phyloP scores from a whole-genome alignment of 2,888 invertebrate genomes.

The Thereva nobilitata region DNA sequence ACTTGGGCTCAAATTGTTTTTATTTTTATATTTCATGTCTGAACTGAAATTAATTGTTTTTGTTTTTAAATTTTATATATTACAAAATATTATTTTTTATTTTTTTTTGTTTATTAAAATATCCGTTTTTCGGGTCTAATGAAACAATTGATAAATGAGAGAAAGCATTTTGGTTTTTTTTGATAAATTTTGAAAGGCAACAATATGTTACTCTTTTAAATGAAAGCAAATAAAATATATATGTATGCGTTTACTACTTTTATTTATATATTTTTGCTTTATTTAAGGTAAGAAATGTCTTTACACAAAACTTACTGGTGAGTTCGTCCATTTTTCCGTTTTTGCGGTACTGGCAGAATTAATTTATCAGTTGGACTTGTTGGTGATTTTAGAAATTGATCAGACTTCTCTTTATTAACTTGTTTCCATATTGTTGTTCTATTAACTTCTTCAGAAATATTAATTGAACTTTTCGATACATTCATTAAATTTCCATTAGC shows the following conservation, averaged over 20 bases:
- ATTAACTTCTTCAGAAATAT: conserved; percentile 92
- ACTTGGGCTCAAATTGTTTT: conserved; percentile 48
- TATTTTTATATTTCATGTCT: conserved; percentile 53
- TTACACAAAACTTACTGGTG: conserved; percentile 53
- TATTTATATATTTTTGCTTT: too few species aligned
- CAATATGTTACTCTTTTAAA: too few species aligned
- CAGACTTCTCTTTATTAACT: conserved; percentile 67
- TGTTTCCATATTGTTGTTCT: conserved; percentile 94
- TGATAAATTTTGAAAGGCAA: too few species aligned
- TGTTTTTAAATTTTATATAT: conserved; percentile 66
- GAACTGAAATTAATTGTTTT: conserved; percentile 50
- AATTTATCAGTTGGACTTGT: conserved; percentile 40
- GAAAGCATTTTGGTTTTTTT: too few species aligned
- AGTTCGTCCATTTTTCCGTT: conserved; percentile 55
- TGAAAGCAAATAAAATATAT: too few species aligned
- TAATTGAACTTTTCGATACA: conserved; percentile 81
- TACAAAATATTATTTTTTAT: conserved; percentile 46
- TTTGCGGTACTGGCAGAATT: conserved; percentile 54
- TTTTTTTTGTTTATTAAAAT: conserved; percentile 62
- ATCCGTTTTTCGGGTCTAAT: conserved; percentile 61
- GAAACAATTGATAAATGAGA: too few species aligned
- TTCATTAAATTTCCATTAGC: conserved; percentile 90
- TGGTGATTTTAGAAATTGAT: conserved; percentile 46
- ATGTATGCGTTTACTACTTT: too few species aligned
- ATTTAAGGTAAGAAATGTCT: too few species aligned